Conservation (phyloP, 2,113 vertebrate species). For the Brachypodius melanocephalos region DNA sequence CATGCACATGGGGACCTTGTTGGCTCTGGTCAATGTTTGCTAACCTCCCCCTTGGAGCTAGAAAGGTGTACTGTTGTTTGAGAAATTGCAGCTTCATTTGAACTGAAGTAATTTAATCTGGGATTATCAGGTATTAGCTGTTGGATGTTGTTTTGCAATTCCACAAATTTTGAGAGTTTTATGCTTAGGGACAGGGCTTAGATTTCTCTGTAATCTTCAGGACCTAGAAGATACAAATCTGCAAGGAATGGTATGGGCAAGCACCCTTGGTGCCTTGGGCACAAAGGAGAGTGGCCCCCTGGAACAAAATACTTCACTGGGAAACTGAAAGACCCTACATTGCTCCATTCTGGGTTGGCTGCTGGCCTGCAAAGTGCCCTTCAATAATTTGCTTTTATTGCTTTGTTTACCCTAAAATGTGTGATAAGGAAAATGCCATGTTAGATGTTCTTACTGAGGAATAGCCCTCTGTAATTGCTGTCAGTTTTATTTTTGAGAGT, state of each 20-base stretch:
- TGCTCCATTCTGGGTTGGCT: not conserved
- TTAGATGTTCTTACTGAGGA: not conserved
- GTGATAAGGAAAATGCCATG: not conserved
- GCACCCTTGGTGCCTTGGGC: not conserved
- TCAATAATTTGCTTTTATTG: not conserved
- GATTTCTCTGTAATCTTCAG: not conserved
- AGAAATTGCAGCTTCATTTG: not conserved
- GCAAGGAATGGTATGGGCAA: not conserved
- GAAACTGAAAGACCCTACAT: not conserved
- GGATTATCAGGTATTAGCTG: not conserved
- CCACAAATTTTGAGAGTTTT: not conserved
- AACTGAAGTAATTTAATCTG: not conserved
- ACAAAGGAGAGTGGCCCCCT: not conserved
- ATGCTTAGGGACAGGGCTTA: not conserved
- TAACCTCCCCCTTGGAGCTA: not conserved
- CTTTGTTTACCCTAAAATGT: not conserved
- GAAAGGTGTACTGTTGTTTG: not conserved
- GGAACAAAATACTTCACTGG: not conserved
- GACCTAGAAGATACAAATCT: not conserved
- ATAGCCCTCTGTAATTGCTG: not conserved
- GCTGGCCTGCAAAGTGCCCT: not conserved
- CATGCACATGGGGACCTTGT: rapidly evolving
- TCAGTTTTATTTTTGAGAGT: not conserved
- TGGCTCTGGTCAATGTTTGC: not conserved
- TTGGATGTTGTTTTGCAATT: not conserved